Evolutionary conservation across 2,797 vertebrate species (phyloP).

Genomic region (Typhlichthys subterraneus): DNA sequence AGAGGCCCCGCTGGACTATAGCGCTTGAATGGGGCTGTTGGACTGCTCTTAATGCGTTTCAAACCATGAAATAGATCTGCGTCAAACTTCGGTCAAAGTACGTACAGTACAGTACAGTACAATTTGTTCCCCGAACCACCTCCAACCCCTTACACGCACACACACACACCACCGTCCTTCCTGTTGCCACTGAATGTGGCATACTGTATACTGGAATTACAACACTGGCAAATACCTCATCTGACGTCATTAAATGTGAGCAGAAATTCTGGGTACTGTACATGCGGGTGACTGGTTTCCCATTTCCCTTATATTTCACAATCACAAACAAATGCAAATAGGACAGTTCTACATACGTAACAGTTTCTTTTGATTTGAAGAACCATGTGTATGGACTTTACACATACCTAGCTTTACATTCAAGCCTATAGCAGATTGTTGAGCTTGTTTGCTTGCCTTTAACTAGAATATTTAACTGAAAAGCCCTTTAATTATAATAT

Average conservation of each 20-base stretch:
- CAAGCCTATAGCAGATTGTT: background rate
- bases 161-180: background rate
- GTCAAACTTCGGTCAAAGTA: slow-evolving; percentile 55
- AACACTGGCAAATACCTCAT: slow-evolving; percentile 8
- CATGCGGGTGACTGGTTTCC: background rate
- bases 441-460: background rate
- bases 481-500: slow-evolving; percentile 12
- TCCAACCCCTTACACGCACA: background rate
- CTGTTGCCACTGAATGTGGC: slow-evolving; percentile 10
- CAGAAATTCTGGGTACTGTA: background rate
- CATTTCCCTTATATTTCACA: background rate
- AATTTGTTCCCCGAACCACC: slow-evolving; percentile 54
- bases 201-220: slow-evolving; percentile 19
- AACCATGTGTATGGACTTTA: background rate
- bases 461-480: too few species aligned
- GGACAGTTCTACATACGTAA: background rate
- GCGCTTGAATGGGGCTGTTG: slow-evolving; percentile 59
- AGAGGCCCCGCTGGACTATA: slow-evolving; percentile 57
- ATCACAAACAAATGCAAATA: background rate
- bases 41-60: slow-evolving; percentile 59
- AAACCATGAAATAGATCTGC: slow-evolving; percentile 68
- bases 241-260: background rate
- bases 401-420: background rate
- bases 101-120: slow-evolving; percentile 70
- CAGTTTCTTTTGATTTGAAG: background rate